Conservation (phyloP, 2,888 invertebrate species). For the Spisula subtruncata region DNA sequence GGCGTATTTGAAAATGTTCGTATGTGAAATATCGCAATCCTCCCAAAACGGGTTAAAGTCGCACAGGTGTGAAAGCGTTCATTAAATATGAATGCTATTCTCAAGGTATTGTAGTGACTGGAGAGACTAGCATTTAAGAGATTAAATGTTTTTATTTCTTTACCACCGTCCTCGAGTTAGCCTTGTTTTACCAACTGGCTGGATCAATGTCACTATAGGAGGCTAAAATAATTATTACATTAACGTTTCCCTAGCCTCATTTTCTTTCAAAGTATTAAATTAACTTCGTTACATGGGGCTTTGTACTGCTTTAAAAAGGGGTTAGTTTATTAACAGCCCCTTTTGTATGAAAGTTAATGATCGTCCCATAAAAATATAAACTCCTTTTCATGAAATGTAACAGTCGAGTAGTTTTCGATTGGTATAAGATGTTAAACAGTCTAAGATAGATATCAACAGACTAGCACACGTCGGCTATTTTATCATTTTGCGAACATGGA, state of each 20-base stretch:
- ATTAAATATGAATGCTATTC: slow-evolving; percentile 49
- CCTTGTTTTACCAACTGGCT: slow-evolving; percentile 33
- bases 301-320: slow-evolving; percentile 41
- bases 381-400: slow-evolving; percentile 51
- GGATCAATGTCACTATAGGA: not conserved
- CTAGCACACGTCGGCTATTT: slow-evolving; percentile 7
- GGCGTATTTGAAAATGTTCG: slow-evolving; percentile 43
- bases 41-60: slow-evolving; percentile 44
- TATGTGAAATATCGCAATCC: slow-evolving; percentile 45
- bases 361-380: slow-evolving; percentile 55
- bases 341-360: slow-evolving; percentile 63
- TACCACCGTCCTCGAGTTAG: slow-evolving; percentile 26
- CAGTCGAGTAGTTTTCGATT: slow-evolving; percentile 54
- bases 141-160: slow-evolving; percentile 39
- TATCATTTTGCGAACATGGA: slow-evolving; percentile 7
- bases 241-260: slow-evolving; percentile 45
- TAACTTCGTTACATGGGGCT: slow-evolving; percentile 37
- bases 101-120: slow-evolving; percentile 39
- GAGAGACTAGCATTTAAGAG: slow-evolving; percentile 37
- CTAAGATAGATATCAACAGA: slow-evolving; percentile 30
- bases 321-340: slow-evolving; percentile 56
- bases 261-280: slow-evolving; percentile 45
- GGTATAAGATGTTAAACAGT: not conserved
- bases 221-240: slow-evolving; percentile 30
- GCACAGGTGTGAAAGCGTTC: slow-evolving; percentile 59